Percentiles rank a stretch among this genome's conserved stretches.
Conservation (phyloP, 2,113 vertebrate genomes). For the Mungos mungo region DNA sequence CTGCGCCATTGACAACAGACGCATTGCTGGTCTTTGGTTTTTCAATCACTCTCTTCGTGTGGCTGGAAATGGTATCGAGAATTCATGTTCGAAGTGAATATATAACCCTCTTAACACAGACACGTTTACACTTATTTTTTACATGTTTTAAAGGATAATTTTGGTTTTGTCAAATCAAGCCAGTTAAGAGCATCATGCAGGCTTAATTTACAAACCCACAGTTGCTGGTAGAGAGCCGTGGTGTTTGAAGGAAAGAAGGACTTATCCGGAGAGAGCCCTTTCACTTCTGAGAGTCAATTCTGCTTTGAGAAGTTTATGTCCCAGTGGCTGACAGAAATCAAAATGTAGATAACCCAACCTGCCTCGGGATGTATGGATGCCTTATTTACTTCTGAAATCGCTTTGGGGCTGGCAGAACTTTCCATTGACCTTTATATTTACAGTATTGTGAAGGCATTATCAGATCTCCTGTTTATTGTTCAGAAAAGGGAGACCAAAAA, state of each 20-base stretch:
- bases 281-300: background rate
- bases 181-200: background rate
- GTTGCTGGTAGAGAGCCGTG: background rate
- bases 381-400: background rate
- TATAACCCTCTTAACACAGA: background rate
- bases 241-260: background rate
- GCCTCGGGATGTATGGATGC: background rate
- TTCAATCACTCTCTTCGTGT: background rate
- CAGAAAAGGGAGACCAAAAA: background rate
- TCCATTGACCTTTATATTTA: background rate
- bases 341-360: background rate
- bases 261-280: background rate
- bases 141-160: background rate
- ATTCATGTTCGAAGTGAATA: background rate
- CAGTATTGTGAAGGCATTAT: background rate
- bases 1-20: background rate
- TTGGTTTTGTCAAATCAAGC: background rate
- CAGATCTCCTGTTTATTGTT: background rate
- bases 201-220: background rate
- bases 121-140: background rate
- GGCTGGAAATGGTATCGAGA: background rate
- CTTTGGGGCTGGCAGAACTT: background rate
- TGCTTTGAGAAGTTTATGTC: background rate
- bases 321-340: background rate
- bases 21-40: background rate